Conservation (phyloP, 1,140 invertebrate genomes). For the Nilaparvata lugens region DNA sequence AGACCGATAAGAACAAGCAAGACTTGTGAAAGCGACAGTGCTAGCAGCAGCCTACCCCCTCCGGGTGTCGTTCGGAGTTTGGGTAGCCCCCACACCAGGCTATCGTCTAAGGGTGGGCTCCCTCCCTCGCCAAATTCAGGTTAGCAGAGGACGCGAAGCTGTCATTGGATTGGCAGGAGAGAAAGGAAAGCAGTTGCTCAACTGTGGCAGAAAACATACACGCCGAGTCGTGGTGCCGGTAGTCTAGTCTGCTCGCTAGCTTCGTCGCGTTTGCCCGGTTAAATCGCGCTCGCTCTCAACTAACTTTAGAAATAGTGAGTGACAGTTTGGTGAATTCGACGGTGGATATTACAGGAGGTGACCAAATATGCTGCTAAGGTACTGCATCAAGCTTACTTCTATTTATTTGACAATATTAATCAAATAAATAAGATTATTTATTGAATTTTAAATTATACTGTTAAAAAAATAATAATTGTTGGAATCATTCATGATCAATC, state of each 20-base stretch:
- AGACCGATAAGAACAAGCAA: not conserved
- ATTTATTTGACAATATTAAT: no score
- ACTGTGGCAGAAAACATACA: not conserved
- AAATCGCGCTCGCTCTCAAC: no score
- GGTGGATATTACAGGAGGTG: not conserved
- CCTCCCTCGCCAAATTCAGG: not conserved
- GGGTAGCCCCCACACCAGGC: not conserved
- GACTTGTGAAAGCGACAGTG: not conserved
- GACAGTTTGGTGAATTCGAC: not conserved
- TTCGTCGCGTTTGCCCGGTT: no score
- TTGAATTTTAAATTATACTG: no score
- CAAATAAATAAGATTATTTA: no score
- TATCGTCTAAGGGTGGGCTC: not conserved
- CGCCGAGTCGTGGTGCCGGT: not conserved
- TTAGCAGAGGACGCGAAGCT: not conserved
- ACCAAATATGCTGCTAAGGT: not conserved
- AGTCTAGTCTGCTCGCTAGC: not conserved
- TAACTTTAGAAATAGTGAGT: no score
- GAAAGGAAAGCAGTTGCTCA: constrained; percentile 2
- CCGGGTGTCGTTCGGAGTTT: not conserved
- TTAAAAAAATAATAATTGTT: no score
- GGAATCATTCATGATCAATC: no score
- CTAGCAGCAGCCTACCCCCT: not conserved
- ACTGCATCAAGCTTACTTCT: not conserved
- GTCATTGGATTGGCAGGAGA: constrained; percentile 1